Evolutionary conservation across 2,888 invertebrate species (phyloP).

Genomic region (Drosophila subquinaria): DNA sequence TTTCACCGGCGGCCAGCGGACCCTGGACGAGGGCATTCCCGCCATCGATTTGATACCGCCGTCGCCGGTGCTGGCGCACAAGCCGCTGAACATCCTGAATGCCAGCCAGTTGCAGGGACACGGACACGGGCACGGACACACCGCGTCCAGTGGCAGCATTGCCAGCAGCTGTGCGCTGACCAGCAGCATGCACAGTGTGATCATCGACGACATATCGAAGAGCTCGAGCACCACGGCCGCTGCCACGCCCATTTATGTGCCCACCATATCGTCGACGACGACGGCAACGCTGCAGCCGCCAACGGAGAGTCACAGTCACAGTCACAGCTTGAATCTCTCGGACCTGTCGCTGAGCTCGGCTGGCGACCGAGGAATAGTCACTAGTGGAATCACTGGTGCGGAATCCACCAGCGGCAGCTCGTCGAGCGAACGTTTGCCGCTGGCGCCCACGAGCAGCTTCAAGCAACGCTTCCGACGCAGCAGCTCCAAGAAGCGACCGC

Average conservation of each 20-base stretch:
- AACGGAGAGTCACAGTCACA: constrained; percentile 42
- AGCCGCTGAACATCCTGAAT: constrained; percentile 83
- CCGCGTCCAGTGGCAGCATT: constrained; percentile 21
- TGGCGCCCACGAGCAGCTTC: constrained; percentile 86
- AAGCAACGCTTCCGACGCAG: constrained; percentile 90
- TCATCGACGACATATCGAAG: constrained; percentile 84
- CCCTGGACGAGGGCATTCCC: constrained; percentile 85
- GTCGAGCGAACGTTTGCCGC: constrained; percentile 61
- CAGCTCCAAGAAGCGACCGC: constrained; percentile 88
- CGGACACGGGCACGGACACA: constrained; percentile 60
- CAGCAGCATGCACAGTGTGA: constrained; percentile 73
- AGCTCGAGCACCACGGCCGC: constrained; percentile 72
- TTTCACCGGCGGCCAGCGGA: constrained; percentile 81
- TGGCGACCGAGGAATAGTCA: background rate
- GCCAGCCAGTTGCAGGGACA: constrained; percentile 83
- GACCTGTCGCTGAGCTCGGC: constrained; percentile 47
- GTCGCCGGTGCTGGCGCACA: constrained; percentile 83
- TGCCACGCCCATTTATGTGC: constrained; percentile 78
- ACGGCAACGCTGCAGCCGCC: constrained; percentile 69
- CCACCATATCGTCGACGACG: constrained; percentile 77
- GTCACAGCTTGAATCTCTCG: constrained; percentile 40
- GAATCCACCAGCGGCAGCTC: constrained; percentile 69
- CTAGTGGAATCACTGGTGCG: constrained; percentile 13
- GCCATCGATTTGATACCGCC: constrained; percentile 85
- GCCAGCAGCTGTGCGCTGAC: constrained; percentile 50